Evolutionary conservation across 2,888 invertebrate genomes (phyloP).

Genomic region (Schizotus pectinicornis): DNA sequence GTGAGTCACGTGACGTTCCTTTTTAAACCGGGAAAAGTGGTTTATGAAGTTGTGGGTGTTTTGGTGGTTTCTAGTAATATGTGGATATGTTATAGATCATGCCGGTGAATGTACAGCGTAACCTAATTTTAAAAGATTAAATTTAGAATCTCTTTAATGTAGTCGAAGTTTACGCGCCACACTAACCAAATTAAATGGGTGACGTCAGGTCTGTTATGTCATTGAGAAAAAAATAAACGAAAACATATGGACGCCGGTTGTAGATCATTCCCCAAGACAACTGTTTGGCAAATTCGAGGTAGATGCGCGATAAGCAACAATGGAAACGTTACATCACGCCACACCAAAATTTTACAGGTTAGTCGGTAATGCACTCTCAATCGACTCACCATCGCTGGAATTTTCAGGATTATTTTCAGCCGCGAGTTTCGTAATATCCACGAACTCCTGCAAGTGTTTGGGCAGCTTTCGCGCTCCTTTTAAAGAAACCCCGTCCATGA

Average conservation of each 20-base stretch:
- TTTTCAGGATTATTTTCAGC: slow-evolving; percentile 40
- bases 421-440: slow-evolving; percentile 57
- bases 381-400: slow-evolving; percentile 62
- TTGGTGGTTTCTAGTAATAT: too few relatives aligned
- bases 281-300: too few relatives aligned
- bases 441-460: slow-evolving; percentile 80
- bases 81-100: too few relatives aligned
- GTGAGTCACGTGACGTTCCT: too few relatives aligned
- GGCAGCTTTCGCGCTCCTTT: slow-evolving; percentile 72
- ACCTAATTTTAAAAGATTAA: slow-evolving; percentile 43
- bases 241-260: too few relatives aligned
- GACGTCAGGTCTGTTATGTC: slow-evolving; percentile 9
- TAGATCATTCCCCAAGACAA: too few relatives aligned
- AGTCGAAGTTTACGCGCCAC: background rate
- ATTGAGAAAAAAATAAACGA: slow-evolving; percentile 1
- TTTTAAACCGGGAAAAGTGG: too few relatives aligned
- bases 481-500: slow-evolving; percentile 71
- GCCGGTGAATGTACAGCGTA: slow-evolving; percentile 21
- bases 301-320: too few relatives aligned
- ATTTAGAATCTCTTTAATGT: slow-evolving; percentile 32
- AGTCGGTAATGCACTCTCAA: slow-evolving; percentile 57
- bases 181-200: slow-evolving; percentile 5
- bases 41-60: too few relatives aligned
- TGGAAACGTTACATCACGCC: background rate
- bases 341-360: slow-evolving; percentile 42